Evolutionary conservation across 2,797 vertebrate genomes (phyloP).

Genomic region (Amphiprion clarkii): DNA sequence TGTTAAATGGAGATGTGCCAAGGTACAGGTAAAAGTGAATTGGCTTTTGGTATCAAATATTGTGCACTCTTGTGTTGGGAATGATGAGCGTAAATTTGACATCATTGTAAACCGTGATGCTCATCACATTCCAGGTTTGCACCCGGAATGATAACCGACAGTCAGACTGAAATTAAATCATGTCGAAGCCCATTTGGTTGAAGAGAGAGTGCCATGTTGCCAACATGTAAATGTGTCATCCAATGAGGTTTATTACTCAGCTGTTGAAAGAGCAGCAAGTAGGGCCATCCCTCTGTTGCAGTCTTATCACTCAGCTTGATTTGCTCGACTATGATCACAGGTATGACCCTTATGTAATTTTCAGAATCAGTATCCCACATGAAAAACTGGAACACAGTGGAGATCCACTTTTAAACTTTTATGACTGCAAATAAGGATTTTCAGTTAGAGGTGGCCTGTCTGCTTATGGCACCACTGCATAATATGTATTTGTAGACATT

Average conservation of each 20-base stretch:
- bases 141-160: neutral
- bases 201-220: neutral
- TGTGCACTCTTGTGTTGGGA: neutral
- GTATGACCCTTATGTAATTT: slow-evolving; percentile 73
- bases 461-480: neutral
- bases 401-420: neutral
- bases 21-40: neutral
- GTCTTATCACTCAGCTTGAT: slow-evolving; percentile 68
- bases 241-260: slow-evolving; percentile 53
- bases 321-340: slow-evolving; percentile 50
- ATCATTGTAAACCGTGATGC: neutral
- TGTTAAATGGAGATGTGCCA: neutral
- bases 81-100: neutral
- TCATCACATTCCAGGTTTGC: neutral
- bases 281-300: slow-evolving; percentile 35
- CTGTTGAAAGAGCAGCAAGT: slow-evolving; percentile 31
- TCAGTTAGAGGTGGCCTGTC: neutral
- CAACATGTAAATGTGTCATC: slow-evolving; percentile 39
- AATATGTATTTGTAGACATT: slow-evolving; percentile 13
- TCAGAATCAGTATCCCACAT: slow-evolving; percentile 12
- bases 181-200: neutral
- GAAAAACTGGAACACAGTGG: neutral
- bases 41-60: neutral
- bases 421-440: neutral
- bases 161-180: neutral